Conservation (phyloP, 2,888 invertebrate genomes). For the Tenthredo mesomela region DNA sequence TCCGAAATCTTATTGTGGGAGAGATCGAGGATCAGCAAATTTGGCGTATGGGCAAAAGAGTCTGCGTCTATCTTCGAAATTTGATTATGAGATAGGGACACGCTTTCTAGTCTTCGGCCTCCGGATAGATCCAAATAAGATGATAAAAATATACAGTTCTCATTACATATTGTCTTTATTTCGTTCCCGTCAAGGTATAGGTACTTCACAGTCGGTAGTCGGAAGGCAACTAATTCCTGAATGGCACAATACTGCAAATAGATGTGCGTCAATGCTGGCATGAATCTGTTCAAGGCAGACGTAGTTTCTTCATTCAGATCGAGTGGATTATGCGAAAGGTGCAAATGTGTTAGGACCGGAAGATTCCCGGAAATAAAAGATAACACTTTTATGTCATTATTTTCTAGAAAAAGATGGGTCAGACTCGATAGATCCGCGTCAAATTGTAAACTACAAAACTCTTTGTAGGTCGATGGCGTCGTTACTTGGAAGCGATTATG, state of each 20-base stretch:
- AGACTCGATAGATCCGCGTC: conserved; percentile 60
- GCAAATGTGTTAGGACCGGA: conserved; percentile 66
- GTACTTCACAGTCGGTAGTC: conserved; percentile 13
- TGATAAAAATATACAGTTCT: conserved; percentile 59
- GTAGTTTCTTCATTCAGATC: conserved; percentile 58
- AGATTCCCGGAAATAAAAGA: conserved; percentile 63
- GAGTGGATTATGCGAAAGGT: conserved; percentile 66
- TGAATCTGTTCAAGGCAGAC: conserved; percentile 61
- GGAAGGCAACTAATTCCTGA: conserved; percentile 59
- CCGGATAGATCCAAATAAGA: conserved; percentile 60
- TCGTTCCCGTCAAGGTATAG: conserved; percentile 66
- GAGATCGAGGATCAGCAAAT: conserved; percentile 63
- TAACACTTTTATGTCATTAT: conserved; percentile 62
- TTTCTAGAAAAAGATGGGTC: conserved; percentile 66
- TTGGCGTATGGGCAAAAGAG: conserved; percentile 63
- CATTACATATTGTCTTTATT: conserved; percentile 64
- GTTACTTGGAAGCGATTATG: too few species aligned
- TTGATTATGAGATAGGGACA: conserved; percentile 65
- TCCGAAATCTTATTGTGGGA: conserved; percentile 63
- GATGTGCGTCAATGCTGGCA: conserved; percentile 65
- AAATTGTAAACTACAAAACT: not conserved
- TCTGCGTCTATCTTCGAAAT: conserved; percentile 62
- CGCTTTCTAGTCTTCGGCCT: conserved; percentile 61
- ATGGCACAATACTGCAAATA: conserved; percentile 67
- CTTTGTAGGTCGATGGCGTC: not conserved